Evolutionary conservation across 1,140 invertebrate species (phyloP), one percentile per base, ranked within the genome.

Genomic region (Megalopta genalis): DNA sequence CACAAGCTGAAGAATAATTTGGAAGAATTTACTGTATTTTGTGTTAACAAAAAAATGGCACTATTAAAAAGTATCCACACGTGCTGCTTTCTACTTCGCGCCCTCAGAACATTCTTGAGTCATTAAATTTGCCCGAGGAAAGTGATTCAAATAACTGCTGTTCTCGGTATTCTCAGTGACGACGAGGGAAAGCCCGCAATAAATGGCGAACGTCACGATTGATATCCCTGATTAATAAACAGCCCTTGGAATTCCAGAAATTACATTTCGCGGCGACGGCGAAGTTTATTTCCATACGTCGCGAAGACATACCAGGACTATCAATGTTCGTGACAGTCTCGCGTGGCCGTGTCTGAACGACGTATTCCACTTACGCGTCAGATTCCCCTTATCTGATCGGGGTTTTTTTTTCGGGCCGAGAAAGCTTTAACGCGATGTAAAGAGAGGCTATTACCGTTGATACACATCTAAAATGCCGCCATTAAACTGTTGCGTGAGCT

Each of bases 261-360:
- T 77, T 63, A 59, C 18, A 37, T 37, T 64, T 71, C 52, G 32
- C 21, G 14, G 63, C 16, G 42, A 23, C 9, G 42, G 16, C 16
- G 23, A 70, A 39, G 57, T 62, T 77, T 37, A 49, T 70, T 77
- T 32, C 21, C 23, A n/a, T 39, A 32, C 32, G 32, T 16, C 57
- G 49, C 62, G 62, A 52, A 52, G 73, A 70, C 59, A 63, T 46
- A 32, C 32, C 18, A 21, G 16, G 18, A 2, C 21, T 64, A 77
- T 77, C 59, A 59, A 77, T 64, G 68, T 71, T 77, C 59, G 68
- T 54, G 76, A 77, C 76, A 54, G 32, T 52, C 60, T 71, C 46
- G 59, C 68, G 32, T 39, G 68, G 18, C 18, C 3, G 14, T 6
- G 37, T 8, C 10, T 9, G 76, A 57, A 27, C 39, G 39, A 42